Base-by-base conservation (phyloP, 1,140 invertebrate species). In the Agrypnia vestita region DNA sequence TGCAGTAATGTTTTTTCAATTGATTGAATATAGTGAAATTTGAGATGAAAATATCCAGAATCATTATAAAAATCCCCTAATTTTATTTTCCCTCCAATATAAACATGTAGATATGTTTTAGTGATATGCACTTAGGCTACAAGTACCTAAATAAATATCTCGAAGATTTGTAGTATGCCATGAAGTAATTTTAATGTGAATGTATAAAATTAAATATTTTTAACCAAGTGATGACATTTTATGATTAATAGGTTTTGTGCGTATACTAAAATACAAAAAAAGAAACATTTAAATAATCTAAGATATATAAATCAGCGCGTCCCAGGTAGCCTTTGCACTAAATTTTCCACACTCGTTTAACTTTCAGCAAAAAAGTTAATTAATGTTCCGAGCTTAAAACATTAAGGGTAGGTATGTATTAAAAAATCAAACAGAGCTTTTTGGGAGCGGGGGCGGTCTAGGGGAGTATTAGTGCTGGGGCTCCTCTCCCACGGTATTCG, bases 341-440 rank as follows among this genome's bases (percentile, higher is more conserved):
- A 71, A 71, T 71, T 46, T 71, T 71, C 67, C 67, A 71, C 47
- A 51, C 46, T 51, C 67, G 25, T 69, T 69, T 69, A 47, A 69
- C 21, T 12, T 15, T 71, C 67, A 51, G 67, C 67, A 74, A 74
- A 74, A 71, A 73, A 71, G 19, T 53, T 74, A 74, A 74, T 74
- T 55, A 74, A 74, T 43, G 71, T 74, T 74, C 25, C 1, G 71
- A 49, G 71, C 0, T 53, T 74, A 74, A 74, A 74, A 74, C 71
- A 74, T 43, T 35, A 51, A 71, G 67, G 67, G 67, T 56, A 35
- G 12, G 71, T 44, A 43, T 73, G 71, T 44, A 43, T 73, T 74
- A 74, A 44, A 49, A 13, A 44, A 74, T 59, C 53, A 56, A 74
- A 74, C 21, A 74, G 19, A 10, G n/a, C 71, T 53, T 44, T 74